phyloP scores from a whole-genome alignment of 2,888 invertebrate species.

The Strigamia crassipes region DNA sequence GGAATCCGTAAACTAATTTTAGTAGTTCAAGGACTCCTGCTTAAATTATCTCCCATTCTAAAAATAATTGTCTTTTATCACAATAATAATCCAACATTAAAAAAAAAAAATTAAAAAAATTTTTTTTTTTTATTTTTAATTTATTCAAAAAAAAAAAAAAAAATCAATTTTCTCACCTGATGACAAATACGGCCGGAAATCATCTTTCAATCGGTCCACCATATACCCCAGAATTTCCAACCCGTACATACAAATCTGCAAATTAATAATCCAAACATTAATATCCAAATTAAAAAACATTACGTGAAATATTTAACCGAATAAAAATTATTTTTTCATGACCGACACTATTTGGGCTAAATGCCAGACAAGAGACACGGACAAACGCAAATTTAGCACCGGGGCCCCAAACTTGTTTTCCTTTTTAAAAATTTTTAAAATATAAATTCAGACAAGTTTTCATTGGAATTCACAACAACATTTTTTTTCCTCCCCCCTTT shows the following conservation, averaged over 20 bases:
- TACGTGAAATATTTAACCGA: neutral
- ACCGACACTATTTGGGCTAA: too few relatives aligned
- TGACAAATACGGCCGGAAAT: constrained; percentile 84
- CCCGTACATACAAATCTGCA: constrained; percentile 87
- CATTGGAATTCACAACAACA: neutral
- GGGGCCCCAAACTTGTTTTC: neutral
- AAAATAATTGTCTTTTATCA: constrained; percentile 36
- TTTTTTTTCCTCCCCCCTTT: too few relatives aligned
- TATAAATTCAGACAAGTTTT: neutral
- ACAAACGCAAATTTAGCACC: neutral
- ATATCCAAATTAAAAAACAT: neutral
- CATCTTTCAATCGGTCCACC: constrained; percentile 81
- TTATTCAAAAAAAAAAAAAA: too few relatives aligned
- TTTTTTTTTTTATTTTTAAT: too few relatives aligned
- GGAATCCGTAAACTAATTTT: constrained; percentile 16
- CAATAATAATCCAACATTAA: too few relatives aligned
- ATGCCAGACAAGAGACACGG: neutral
- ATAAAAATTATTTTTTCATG: too few relatives aligned
- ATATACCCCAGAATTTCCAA: constrained; percentile 84
- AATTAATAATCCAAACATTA: constrained; percentile 51
- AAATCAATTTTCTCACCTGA: constrained; percentile 62
- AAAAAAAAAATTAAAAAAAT: too few relatives aligned
- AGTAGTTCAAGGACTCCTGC: constrained; percentile 32
- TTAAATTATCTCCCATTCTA: neutral
- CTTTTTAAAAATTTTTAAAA: neutral